A percentile compares a stretch with the other conserved stretches of the same genome.
Conservation (phyloP, 2,888 invertebrate genomes). For the Byasa hedistus region DNA sequence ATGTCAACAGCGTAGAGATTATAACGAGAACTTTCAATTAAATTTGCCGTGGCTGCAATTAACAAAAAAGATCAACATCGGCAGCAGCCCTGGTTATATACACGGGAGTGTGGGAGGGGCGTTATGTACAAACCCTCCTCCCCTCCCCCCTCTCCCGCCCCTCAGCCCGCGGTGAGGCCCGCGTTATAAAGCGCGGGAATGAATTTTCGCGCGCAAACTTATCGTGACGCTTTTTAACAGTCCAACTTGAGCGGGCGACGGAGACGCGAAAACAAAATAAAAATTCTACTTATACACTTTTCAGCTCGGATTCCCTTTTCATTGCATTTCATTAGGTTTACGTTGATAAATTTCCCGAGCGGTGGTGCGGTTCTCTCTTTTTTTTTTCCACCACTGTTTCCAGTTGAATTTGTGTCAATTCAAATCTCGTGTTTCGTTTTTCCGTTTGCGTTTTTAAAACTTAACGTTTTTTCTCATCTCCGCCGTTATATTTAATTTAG, state of each 20-base stretch:
- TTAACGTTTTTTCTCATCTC: background rate
- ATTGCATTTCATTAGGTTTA: constrained; percentile 27
- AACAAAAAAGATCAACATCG: constrained; percentile 26
- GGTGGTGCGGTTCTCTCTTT: background rate
- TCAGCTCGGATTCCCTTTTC: constrained; percentile 30
- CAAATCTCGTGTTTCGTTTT: constrained; percentile 14
- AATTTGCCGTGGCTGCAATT: constrained; percentile 16
- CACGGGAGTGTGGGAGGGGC: constrained; percentile 38
- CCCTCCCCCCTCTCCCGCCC: background rate
- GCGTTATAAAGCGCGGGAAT: constrained; percentile 73
- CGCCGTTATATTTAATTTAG: constrained; percentile 5
- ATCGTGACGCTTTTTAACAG: constrained; percentile 58
- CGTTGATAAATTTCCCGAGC: constrained; percentile 26
- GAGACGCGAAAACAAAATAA: constrained; percentile 31
- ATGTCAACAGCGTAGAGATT: constrained; percentile 24
- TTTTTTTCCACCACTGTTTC: constrained; percentile 14
- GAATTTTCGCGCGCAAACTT: constrained; percentile 75
- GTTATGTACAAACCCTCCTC: constrained; percentile 45
- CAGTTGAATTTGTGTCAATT: constrained; percentile 16
- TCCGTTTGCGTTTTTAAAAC: constrained; percentile 10
- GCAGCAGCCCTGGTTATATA: constrained; percentile 33
- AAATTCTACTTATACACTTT: constrained; percentile 27
- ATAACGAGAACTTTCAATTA: constrained; percentile 25
- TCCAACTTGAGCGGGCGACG: constrained; percentile 44
- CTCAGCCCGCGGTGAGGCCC: constrained; percentile 42